Percentiles rank a stretch among this genome's conserved stretches.
phyloP scores from a whole-genome alignment of 2,888 invertebrate genomes.

The Atherix ibis region DNA sequence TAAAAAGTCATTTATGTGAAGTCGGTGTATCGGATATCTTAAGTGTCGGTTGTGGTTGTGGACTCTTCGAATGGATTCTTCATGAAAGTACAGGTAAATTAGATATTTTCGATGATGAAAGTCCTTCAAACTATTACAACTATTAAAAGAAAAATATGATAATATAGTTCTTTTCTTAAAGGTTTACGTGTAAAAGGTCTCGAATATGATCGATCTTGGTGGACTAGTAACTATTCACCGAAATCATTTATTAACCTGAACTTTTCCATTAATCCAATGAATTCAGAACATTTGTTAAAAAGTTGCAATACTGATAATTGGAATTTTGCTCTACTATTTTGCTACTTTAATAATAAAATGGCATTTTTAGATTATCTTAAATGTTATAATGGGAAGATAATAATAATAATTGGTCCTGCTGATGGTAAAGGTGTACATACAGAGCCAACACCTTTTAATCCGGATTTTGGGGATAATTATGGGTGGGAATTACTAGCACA shows the following conservation, averaged over 20 bases:
- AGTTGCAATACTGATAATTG: conserved; percentile 24
- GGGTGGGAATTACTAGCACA: conserved; percentile 40
- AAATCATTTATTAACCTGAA: conserved; percentile 51
- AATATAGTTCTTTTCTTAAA: conserved; percentile 24
- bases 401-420: conserved; percentile 61
- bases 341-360: conserved; percentile 59
- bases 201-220: conserved; percentile 69
- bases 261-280: conserved; percentile 33
- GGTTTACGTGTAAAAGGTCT: conserved; percentile 48
- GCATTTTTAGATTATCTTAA: conserved; percentile 54
- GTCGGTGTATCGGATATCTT: conserved; percentile 37
- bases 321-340: conserved; percentile 48
- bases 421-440: conserved; percentile 44
- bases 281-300: conserved; percentile 29
- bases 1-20: conserved; percentile 34
- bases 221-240: conserved; percentile 59
- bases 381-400: conserved; percentile 43
- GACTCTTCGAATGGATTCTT: conserved; percentile 69
- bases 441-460: conserved; percentile 51
- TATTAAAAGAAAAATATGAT: conserved; percentile 3
- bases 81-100: conserved; percentile 43
- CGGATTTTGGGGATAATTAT: conserved; percentile 31
- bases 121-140: neutral
- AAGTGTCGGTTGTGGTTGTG: conserved; percentile 67
- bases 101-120: too few species aligned